These are phyloP conservation scores for Rutpela maculata DNA, from an alignment of 2,888 invertebrate genomes.

Conservation along the genomic window DNA sequence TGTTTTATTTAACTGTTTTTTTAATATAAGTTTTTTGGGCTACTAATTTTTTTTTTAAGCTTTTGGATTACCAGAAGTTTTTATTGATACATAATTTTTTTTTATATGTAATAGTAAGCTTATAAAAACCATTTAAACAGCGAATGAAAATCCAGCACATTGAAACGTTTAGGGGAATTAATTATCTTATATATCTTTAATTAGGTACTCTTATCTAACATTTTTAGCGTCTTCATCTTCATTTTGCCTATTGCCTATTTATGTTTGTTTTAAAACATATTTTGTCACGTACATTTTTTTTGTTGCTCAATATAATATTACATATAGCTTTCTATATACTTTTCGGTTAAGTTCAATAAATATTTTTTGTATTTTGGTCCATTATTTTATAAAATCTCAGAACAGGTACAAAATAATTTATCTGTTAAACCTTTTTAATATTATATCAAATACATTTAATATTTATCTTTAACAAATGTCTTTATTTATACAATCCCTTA, in stretches of 20 bases:
- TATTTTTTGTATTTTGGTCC: constrained; percentile 44
- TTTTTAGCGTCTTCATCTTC: constrained; percentile 19
- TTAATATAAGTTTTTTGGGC: no score
- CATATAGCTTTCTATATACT: constrained; percentile 36
- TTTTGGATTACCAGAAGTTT: no score
- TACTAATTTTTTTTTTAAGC: no score
- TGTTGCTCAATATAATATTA: constrained; percentile 42
- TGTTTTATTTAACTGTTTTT: no score
- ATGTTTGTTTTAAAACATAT: constrained; percentile 43
- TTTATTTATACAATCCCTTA: constrained; percentile 32
- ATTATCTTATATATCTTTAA: constrained; percentile 10
- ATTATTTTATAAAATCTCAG: constrained; percentile 42
- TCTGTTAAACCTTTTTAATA: constrained; percentile 41
- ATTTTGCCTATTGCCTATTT: constrained; percentile 32
- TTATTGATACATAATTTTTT: no score
- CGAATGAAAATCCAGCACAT: no score
- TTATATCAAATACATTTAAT: constrained; percentile 39
- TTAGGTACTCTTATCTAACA: constrained; percentile 33
- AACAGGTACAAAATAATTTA: constrained; percentile 44
- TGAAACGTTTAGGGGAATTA: not conserved
- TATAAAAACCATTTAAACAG: no score
- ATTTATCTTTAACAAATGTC: constrained; percentile 38
- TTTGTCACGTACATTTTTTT: constrained; percentile 31
- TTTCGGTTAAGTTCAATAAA: constrained; percentile 37
- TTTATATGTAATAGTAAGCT: no score